Evolutionary conservation across 2,113 vertebrate species (phyloP), one percentile per base, ranked within the genome.

Genomic region (Phalacrocorax pelagicus): DNA sequence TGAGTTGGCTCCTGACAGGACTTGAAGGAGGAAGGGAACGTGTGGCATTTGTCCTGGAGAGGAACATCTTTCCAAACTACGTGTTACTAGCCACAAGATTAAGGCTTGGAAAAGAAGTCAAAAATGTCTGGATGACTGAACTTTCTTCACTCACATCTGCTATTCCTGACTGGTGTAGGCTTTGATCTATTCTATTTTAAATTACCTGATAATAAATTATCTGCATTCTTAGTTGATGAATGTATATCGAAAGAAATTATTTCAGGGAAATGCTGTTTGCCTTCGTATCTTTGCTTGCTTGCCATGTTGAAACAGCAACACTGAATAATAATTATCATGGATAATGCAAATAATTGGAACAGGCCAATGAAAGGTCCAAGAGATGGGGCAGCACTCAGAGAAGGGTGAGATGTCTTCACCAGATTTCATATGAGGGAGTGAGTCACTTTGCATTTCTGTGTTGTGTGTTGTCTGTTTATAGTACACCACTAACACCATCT

Each of bases 401-500:
- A 17, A 84, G 23, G 42, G 30, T 61, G 59, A 89, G 44, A 52
- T 47, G 27, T 34, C 57, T 85, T 75, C 57, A 61, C 12, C 21
- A 65, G 47, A 49, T 84, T 91, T 79, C 57, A 24, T 16, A 47
- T 2, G 21, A 80, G 36, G 26, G 23, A 52, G 23, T 42, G 42
- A 83, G 63, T 86, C 52, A 49, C 34, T 78, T 80, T 23, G 32
- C 51, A 59, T 72, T 40, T 27, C 92, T 65, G 12, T 51, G 52
- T 58, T 78, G 63, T 0, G 0, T 47, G 61, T 57, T 79, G 26
- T 44, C 86, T 91, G 61, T 79, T 71, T 55, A 32, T 40, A 79
- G 81, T 52, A 91, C 62, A 90, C 54, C 92, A 96, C 96, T 96
- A 85, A 93, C 96, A 91, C 96, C 96, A 91, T 72, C 95, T 97